These are phyloP conservation scores for Botia almorhae DNA, from an alignment of 2,797 vertebrate species.

Conservation along the genomic window DNA sequence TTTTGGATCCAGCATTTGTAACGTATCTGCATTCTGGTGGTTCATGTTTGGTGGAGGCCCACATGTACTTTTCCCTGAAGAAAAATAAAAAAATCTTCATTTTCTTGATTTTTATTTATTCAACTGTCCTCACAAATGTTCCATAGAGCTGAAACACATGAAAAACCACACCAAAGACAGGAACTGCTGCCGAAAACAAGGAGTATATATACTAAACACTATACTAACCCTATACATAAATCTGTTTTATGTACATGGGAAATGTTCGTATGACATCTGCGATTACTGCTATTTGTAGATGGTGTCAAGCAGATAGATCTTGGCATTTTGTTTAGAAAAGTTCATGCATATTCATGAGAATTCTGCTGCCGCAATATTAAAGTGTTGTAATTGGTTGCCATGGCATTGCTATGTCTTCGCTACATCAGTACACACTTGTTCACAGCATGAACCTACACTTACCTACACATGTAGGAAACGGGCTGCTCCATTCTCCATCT, in stretches of 20 bases:
- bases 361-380: background rate
- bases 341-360: background rate
- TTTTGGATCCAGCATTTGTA: rapidly evolving
- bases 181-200: no score
- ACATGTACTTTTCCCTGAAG: constrained; percentile 12
- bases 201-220: no score
- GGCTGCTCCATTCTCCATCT: background rate
- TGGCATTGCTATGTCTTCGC: background rate
- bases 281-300: no score
- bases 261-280: no score
- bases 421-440: no score
- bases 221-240: no score
- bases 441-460: background rate
- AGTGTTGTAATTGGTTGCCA: background rate
- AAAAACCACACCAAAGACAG: no score
- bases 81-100: no score
- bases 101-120: background rate
- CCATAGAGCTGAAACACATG: no score
- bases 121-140: no score
- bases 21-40: constrained; percentile 35
- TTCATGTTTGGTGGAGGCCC: background rate
- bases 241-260: no score
- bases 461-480: constrained; percentile 17
- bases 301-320: background rate
- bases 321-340: background rate